These are phyloP conservation scores for Abramis brama DNA, from an alignment of 2,113 vertebrate genomes.

Conservation along the genomic window DNA sequence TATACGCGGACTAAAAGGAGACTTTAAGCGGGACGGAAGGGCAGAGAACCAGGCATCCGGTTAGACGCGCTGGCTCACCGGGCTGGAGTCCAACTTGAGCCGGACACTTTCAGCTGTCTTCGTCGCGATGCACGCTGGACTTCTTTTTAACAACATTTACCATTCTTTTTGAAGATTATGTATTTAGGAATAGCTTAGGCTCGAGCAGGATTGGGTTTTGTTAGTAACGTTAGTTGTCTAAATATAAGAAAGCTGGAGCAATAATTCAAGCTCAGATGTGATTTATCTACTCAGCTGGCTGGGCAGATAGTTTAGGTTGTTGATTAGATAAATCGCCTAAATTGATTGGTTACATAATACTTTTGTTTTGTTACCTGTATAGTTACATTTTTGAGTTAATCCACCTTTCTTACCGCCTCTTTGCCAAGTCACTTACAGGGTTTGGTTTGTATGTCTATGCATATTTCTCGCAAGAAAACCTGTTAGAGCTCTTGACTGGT, in stretches of 20 bases:
- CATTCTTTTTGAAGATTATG: neutral
- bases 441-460: constrained; percentile 34
- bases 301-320: constrained; percentile 36
- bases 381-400: constrained; percentile 1
- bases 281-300: constrained; percentile 43
- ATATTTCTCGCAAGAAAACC: constrained; percentile 37
- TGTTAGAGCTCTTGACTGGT: neutral
- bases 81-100: constrained; percentile 44
- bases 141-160: neutral
- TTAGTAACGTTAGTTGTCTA: neutral
- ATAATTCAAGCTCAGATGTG: neutral
- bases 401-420: neutral
- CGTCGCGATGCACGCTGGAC: constrained; percentile 32
- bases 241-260: neutral
- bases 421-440: constrained; percentile 5
- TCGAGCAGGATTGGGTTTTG: neutral
- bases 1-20: constrained; percentile 12
- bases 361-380: constrained; percentile 4
- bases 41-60: constrained; percentile 37
- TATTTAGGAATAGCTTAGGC: neutral
- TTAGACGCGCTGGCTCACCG: constrained; percentile 44
- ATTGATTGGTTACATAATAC: neutral
- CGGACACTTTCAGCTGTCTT: constrained; percentile 21
- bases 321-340: neutral
- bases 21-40: constrained; percentile 42